Evolutionary conservation across 2,888 invertebrate genomes (phyloP), one percentile per base, ranked within the genome.

Genomic region (Philereme vetulata): DNA sequence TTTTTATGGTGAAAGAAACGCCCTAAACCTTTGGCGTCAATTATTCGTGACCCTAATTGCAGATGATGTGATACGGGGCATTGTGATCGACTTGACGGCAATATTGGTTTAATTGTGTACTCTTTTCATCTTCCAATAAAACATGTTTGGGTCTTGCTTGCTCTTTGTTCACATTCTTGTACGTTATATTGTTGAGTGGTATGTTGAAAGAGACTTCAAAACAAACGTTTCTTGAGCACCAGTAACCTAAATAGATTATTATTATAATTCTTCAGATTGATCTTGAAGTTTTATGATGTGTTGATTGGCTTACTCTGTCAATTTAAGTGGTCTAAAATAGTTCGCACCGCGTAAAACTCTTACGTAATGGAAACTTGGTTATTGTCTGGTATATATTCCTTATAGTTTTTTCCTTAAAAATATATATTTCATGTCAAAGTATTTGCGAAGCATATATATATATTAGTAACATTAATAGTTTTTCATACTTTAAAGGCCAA

Each of bases 21-120:
- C 88, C 87, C 83, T 83, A 84, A 84, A 86, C 86, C 82, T 84
- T 88, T 84, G 77, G 79, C 87, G 86, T 87, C 89, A 89, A 90
- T 91, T 91, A 90, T 90, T 84, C 81, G 80, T 88, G 85, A 90
- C 91, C 91, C 90, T 90, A 89, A 91, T 90, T 90, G 88, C 79
- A 88, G 91, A 91, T 92, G 90, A 89, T 87, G 88, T 78, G 91
- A 91, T 91, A 91, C 64, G 83, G 71, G 59, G 74, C 66, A 85
- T 90, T 90, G 88, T 90, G 71, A 76, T 76, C 68, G 65, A 81
- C 75, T 88, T 89, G 89, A 89, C 86, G 85, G 72, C 79, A 75
- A 80, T 86, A 88, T 88, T 86, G 85, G 81, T 81, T 80, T 84
- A 80, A 85, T 85, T 88, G 82, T 85, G 75, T 72, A 74, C 69